These are phyloP conservation scores for Hippopotamus amphibius DNA, from an alignment of 2,113 vertebrate species.

Conservation along the genomic window DNA sequence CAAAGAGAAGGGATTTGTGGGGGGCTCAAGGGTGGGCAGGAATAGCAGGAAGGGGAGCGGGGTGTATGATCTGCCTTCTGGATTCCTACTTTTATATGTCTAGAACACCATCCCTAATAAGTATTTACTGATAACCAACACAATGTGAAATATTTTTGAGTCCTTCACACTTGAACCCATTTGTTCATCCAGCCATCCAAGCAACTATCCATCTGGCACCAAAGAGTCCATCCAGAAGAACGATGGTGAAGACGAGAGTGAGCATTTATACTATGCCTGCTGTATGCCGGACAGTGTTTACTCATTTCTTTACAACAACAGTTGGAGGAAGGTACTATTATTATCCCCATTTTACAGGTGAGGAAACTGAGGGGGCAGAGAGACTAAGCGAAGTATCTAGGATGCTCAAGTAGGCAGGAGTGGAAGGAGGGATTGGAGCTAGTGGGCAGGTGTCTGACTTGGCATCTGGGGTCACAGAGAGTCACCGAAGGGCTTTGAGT, in stretches of 20 bases:
- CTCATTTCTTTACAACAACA: background rate
- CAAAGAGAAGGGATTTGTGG: background rate
- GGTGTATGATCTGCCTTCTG: background rate
- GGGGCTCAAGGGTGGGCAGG: background rate
- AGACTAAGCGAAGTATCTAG: background rate
- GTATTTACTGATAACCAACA: background rate
- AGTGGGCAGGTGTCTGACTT: background rate
- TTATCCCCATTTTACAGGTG: background rate
- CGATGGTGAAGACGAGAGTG: background rate
- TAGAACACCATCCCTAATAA: background rate
- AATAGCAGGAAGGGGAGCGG: background rate
- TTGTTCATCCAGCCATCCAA: background rate
- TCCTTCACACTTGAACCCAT: background rate
- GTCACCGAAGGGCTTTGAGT: background rate
- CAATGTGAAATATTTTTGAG: background rate
- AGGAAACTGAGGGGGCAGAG: background rate
- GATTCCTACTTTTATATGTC: background rate
- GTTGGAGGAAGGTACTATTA: background rate
- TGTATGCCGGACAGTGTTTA: accelerated
- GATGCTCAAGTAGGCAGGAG: background rate
- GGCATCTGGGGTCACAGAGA: background rate
- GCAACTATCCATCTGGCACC: background rate
- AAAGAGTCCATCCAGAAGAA: background rate
- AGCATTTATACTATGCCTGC: too few relatives aligned
- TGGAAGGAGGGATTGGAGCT: background rate